Percentiles rank a stretch among this genome's conserved stretches.
Conservation (phyloP, 2,888 invertebrate species). For the Sisyra nigra region DNA sequence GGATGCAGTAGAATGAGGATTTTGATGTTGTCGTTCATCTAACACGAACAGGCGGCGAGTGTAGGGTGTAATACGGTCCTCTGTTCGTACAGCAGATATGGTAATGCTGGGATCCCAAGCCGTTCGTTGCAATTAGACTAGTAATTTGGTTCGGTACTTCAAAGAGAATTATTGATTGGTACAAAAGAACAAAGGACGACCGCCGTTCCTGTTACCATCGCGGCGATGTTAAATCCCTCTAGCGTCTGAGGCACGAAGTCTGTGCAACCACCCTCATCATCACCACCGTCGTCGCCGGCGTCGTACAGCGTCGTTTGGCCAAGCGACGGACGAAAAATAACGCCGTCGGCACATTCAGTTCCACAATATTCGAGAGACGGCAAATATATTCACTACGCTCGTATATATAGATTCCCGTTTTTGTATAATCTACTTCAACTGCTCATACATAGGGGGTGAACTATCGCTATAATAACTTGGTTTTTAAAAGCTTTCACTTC, state of each 20-base stretch:
- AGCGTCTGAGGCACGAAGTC: constrained; percentile 6
- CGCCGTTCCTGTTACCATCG: background rate
- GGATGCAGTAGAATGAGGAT: no score
- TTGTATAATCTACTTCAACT: constrained; percentile 2
- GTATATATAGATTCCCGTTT: constrained; percentile 1
- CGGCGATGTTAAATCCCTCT: constrained; percentile 8
- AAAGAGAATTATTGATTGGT: constrained; percentile 12
- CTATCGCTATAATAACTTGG: no score
- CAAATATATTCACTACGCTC: background rate
- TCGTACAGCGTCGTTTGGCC: no score
- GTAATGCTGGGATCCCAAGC: constrained; percentile 1
- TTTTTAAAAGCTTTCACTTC: no score
- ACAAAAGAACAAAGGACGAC: constrained; percentile 8
- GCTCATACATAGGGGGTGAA: constrained; percentile 3
- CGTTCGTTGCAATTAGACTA: constrained; percentile 8
- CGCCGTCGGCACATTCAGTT: constrained; percentile 5
- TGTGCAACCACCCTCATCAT: background rate
- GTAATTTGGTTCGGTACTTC: constrained; percentile 19
- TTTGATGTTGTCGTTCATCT: no score
- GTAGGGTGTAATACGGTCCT: no score
- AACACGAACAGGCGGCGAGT: no score
- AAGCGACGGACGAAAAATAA: background rate
- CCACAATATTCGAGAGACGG: background rate
- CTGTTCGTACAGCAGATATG: background rate
- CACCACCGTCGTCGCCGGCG: background rate